phyloP scores from a whole-genome alignment of 2,888 invertebrate species.

The Athrips mouffetella region DNA sequence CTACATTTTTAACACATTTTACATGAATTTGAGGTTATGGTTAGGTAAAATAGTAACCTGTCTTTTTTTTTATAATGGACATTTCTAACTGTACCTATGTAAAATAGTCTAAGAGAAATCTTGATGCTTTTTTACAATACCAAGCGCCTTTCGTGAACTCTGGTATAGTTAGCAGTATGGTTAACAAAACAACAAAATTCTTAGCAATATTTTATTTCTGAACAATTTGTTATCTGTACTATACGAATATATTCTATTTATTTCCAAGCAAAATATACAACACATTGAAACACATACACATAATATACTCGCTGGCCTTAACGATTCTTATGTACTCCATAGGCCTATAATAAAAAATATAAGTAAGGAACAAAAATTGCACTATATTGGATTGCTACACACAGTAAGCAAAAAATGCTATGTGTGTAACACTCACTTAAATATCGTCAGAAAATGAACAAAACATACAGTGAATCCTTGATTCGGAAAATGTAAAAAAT shows the following conservation, averaged over 20 bases:
- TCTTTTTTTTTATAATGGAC: too few species aligned
- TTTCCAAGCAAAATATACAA: conserved; percentile 57
- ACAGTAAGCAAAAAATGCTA: background rate
- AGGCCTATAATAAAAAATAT: background rate
- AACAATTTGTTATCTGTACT: conserved; percentile 48
- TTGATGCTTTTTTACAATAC: too few species aligned
- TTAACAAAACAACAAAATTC: background rate
- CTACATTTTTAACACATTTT: too few species aligned
- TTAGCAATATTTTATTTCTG: conserved; percentile 56
- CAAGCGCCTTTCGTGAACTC: too few species aligned
- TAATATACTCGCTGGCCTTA: conserved; percentile 12
- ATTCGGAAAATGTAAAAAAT: too few species aligned
- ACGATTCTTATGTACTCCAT: background rate
- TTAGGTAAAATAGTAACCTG: too few species aligned
- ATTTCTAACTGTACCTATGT: too few species aligned
- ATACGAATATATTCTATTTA: conserved; percentile 38
- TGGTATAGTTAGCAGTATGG: too few species aligned
- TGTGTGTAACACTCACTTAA: background rate
- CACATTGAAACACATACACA: conserved; percentile 33
- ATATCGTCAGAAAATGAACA: background rate
- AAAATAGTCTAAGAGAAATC: too few species aligned
- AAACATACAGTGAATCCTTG: background rate
- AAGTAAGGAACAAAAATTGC: conserved; percentile 4
- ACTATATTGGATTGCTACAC: background rate
- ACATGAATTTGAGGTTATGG: too few species aligned